Base-by-base conservation (phyloP, 2,888 invertebrate genomes). In the Altica lythri region DNA sequence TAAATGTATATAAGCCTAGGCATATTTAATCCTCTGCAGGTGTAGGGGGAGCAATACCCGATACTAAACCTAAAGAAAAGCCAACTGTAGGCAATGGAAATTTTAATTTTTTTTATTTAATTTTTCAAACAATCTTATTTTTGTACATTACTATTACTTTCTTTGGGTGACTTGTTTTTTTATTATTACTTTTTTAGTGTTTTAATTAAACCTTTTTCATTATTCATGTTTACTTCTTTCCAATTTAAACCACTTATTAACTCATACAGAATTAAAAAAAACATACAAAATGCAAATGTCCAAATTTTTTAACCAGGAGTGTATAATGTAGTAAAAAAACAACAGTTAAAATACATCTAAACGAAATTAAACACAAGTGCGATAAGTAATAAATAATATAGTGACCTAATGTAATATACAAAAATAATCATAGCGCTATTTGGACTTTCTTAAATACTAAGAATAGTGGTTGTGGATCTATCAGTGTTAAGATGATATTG, bases 151-250 rank as follows among this genome's bases (percentile, higher is more conserved):
- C 16, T 44, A 2, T 42, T 13, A 22, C 25, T 25, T 42, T 14
- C 14, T 17, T 14, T 17, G 6, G 38, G 38, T 38, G 10, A 38
- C n/a, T 9, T 17, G 13, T 43, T 30, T 18, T 34, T 13, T 32
- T 19, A 22, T 34, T 29, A 18, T 51, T 34, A 18, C 25, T 13
- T 22, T 46, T 46, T 46, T 9, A 16, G 29, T 46, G n/a, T 13
- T 17, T 35, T n/a, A 29, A n/a, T 8, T 46, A 10, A 16, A 40
- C 37, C n/a, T 12, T 40, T 4, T 6, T 40, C 6, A 14, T 16
- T 9, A 22, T 45, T 12, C 10, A 35, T 16, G 10, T 4, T 22
- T n/a, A 19, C 22, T 35, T 40, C n/a, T 6, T 17, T 6, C 13
- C 16, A 8, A 16, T 2, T 16, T 19, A 42, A 42, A 16, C 22